Percentiles rank a stretch among this genome's conserved stretches.
Evolutionary conservation across 2,888 invertebrate species (phyloP).

Genomic region (Clistopyga incitator): DNA sequence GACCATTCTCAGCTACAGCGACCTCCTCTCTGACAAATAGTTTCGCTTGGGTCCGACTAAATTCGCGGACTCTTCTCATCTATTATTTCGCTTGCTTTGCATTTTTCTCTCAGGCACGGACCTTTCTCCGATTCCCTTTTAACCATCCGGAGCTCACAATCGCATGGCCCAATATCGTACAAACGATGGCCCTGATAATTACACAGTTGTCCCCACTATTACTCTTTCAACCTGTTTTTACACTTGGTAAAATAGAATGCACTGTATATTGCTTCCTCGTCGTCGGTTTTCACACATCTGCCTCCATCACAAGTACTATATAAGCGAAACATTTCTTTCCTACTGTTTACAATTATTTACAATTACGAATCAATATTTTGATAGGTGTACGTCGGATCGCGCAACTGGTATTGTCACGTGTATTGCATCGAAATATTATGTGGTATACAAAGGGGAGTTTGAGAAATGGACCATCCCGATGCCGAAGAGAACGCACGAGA

Average conservation of each 20-base stretch:
- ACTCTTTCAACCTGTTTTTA: no score
- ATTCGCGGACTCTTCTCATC: not conserved
- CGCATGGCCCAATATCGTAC: no score
- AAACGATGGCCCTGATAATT: not conserved
- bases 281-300: no score
- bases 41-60: not conserved
- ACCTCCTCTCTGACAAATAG: slow-evolving; percentile 16
- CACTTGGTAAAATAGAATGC: no score
- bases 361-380: not conserved
- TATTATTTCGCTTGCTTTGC: not conserved
- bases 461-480: slow-evolving; percentile 32
- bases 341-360: not conserved
- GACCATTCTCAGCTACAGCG: slow-evolving; percentile 38
- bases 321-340: no score
- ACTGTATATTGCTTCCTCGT: no score
- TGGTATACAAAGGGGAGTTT: slow-evolving; percentile 12
- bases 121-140: not conserved
- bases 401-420: not conserved
- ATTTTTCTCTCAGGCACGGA: not conserved
- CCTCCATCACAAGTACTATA: no score
- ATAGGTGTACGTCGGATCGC: not conserved
- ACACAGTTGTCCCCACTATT: not conserved
- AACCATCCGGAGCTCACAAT: not conserved
- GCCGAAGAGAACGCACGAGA: slow-evolving; percentile 13
- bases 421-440: not conserved